These are phyloP conservation scores for Griposia aprilina DNA, from an alignment of 2,888 invertebrate species.

Conservation along the genomic window DNA sequence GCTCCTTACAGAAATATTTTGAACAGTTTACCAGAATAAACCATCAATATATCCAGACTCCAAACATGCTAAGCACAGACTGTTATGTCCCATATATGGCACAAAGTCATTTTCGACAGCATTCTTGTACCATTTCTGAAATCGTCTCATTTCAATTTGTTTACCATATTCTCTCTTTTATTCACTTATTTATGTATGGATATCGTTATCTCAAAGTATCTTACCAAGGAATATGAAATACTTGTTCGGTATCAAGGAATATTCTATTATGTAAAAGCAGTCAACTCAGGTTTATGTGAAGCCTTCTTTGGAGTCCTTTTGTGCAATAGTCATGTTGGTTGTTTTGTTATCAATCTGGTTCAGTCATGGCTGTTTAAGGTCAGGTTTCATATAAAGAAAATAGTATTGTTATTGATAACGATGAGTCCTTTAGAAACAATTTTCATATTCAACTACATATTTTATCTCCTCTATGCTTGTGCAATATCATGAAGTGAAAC, in stretches of 20 bases:
- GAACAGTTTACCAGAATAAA: slow-evolving; percentile 47
- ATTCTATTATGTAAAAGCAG: slow-evolving; percentile 50
- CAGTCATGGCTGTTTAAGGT: neutral
- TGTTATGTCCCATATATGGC: slow-evolving; percentile 72
- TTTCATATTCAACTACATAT: neutral
- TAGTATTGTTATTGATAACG: neutral
- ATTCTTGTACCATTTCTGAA: slow-evolving; percentile 69
- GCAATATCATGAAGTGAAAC: neutral
- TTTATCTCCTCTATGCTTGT: neutral
- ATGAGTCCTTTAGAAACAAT: neutral
- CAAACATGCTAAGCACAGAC: slow-evolving; percentile 68
- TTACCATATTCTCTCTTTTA: slow-evolving; percentile 66
- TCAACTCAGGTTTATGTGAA: slow-evolving; percentile 25
- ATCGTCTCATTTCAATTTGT: slow-evolving; percentile 68
- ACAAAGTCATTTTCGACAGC: slow-evolving; percentile 69
- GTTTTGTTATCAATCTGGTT: slow-evolving; percentile 18
- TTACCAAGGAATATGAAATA: slow-evolving; percentile 37
- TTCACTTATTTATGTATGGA: slow-evolving; percentile 63
- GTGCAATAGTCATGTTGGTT: slow-evolving; percentile 12
- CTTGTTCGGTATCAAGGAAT: slow-evolving; percentile 37
- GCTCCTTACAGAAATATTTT: neutral
- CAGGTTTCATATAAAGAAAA: neutral
- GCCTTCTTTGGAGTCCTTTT: slow-evolving; percentile 38
- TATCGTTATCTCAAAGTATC: slow-evolving; percentile 53
- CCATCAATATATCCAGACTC: slow-evolving; percentile 41